phyloP scores from a whole-genome alignment of 2,888 invertebrate genomes.

The Cacoxenus indagator region DNA sequence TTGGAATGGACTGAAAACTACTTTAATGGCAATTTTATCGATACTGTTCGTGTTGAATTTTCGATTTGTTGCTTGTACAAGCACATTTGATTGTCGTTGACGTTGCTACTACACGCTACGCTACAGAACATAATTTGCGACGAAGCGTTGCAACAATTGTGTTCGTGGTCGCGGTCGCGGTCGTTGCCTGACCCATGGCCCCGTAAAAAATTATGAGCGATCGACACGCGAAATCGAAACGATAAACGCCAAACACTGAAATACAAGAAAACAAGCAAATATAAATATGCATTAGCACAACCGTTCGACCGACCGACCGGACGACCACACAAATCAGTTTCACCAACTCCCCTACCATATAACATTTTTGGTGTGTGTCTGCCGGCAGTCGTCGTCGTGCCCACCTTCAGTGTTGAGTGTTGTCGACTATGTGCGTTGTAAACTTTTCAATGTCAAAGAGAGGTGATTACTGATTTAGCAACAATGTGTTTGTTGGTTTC shows the following conservation, averaged over 20 bases:
- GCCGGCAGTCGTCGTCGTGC: background rate
- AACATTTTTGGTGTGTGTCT: background rate
- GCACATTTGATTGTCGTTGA: background rate
- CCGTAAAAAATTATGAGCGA: constrained; percentile 54
- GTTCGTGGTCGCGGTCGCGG: background rate
- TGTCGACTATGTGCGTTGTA: constrained; percentile 18
- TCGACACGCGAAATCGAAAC: constrained; percentile 53
- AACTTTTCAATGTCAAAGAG: constrained; percentile 9
- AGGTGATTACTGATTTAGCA: constrained; percentile 54
- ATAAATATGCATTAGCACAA: constrained; percentile 2
- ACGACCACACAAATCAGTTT: constrained; percentile 32
- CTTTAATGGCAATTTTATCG: constrained; percentile 68
- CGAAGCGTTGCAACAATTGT: constrained; percentile 28
- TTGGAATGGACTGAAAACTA: background rate
- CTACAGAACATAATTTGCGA: background rate
- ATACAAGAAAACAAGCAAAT: background rate
- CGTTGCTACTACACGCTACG: constrained; percentile 3
- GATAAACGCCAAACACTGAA: background rate
- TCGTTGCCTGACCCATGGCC: constrained; percentile 15
- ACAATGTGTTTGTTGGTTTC: constrained; percentile 60
- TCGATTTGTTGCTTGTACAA: constrained; percentile 45
- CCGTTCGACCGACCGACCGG: constrained; percentile 29
- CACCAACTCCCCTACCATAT: background rate
- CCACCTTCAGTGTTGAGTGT: background rate
- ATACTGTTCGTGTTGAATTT: constrained; percentile 64